phyloP scores from a whole-genome alignment of 2,888 invertebrate genomes.

The Pasiphila rectangulata region DNA sequence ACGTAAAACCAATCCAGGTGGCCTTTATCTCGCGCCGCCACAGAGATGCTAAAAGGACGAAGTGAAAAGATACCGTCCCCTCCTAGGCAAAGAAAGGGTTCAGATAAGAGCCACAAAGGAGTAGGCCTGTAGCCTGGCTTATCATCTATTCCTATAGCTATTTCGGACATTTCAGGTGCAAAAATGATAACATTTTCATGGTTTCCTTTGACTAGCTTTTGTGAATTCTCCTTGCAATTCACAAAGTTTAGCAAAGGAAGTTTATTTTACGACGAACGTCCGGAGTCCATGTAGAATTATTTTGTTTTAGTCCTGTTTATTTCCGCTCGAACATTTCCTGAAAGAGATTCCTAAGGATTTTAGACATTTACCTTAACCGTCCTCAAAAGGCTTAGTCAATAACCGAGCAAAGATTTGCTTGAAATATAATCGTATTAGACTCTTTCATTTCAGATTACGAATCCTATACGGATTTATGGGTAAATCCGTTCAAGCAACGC shows the following conservation, averaged over 20 bases:
- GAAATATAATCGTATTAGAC: not conserved
- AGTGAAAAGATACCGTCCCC: conserved; percentile 15
- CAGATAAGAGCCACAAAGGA: conserved; percentile 24
- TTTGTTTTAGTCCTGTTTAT: conserved; percentile 1
- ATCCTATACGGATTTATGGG: too few species aligned
- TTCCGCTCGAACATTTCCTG: not conserved
- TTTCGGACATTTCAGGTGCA: conserved; percentile 17
- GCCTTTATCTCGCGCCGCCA: conserved; percentile 10
- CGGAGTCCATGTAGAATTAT: conserved; percentile 1
- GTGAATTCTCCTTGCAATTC: conserved; percentile 5
- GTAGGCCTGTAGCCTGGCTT: conserved; percentile 8
- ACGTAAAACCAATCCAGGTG: conserved; percentile 4
- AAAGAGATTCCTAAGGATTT: not conserved
- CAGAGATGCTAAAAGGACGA: conserved; percentile 10
- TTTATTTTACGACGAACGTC: conserved; percentile 1
- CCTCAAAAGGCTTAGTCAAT: not conserved
- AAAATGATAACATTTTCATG: conserved; percentile 20
- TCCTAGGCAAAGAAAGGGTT: conserved; percentile 18
- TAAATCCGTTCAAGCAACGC: too few species aligned
- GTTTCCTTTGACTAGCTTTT: conserved; percentile 10
- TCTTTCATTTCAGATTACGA: too few species aligned
- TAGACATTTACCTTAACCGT: not conserved
- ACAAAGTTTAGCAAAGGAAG: conserved; percentile 5
- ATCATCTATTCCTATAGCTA: conserved; percentile 8
- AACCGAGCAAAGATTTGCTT: not conserved